Evolutionary conservation across 1,140 invertebrate species (phyloP).

Genomic region (Mycetomoellerius zeteki): DNA sequence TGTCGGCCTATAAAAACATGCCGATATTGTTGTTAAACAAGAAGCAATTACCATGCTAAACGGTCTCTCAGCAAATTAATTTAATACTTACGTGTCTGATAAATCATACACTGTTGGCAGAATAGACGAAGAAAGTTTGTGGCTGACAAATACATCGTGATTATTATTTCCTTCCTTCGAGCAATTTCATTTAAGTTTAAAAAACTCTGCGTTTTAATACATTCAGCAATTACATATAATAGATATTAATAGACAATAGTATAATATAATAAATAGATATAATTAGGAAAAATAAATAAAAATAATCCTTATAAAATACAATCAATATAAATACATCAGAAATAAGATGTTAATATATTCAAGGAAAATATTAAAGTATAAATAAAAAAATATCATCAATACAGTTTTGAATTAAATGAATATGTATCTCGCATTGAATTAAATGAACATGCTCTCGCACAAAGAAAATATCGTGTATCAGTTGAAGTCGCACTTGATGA

Average conservation of each 20-base stretch:
- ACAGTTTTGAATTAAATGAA: not conserved
- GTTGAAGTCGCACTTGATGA: not conserved
- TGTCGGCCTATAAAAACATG: not conserved
- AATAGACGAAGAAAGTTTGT: conserved; percentile 34
- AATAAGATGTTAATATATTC: conserved; percentile 9
- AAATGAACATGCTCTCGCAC: not conserved
- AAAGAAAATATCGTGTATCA: not conserved
- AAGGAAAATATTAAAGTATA: not conserved
- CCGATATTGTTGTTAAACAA: conserved; percentile 52
- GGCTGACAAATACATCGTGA: not conserved
- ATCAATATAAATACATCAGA: not conserved
- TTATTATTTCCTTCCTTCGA: no score
- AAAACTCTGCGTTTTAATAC: conserved; percentile 6
- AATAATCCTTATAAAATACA: not conserved
- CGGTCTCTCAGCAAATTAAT: conserved; percentile 17
- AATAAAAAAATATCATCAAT: not conserved
- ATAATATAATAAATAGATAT: no score
- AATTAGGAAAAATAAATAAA: not conserved
- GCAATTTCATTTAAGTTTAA: conserved; percentile 8
- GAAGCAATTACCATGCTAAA: conserved; percentile 34
- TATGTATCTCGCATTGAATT: not conserved
- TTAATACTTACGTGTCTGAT: conserved; percentile 8
- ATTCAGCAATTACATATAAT: not conserved
- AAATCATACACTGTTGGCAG: not conserved
- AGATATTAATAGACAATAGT: not conserved